Evolutionary conservation across 2,113 vertebrate genomes (phyloP).

Genomic region (Crotalus horridus): DNA sequence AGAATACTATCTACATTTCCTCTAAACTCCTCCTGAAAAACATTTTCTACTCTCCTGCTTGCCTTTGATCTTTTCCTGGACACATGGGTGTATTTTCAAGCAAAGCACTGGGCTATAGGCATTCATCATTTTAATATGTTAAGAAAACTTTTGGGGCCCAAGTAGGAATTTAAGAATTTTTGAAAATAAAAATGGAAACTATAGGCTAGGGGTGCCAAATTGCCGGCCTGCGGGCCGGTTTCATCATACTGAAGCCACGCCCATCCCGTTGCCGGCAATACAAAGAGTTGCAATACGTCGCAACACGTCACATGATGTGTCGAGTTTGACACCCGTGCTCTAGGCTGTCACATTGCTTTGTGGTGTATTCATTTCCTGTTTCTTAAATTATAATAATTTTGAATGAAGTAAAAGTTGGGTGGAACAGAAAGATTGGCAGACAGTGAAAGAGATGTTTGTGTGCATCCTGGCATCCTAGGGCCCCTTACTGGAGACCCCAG

Average conservation of each 20-base stretch:
- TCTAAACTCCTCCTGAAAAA: neutral
- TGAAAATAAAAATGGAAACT: neutral
- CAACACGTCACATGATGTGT: no score
- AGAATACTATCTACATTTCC: neutral
- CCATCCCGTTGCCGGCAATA: no score
- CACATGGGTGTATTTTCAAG: neutral
- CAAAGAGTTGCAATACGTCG: no score
- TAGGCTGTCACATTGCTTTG: neutral
- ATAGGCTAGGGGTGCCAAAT: neutral
- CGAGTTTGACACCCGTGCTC: no score
- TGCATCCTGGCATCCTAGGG: neutral
- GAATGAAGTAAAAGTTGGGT: neutral
- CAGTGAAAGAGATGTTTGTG: neutral
- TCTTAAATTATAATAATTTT: neutral
- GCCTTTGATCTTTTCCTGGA: neutral
- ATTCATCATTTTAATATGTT: neutral
- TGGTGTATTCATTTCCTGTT: neutral
- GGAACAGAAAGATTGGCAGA: neutral
- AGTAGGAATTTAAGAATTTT: neutral
- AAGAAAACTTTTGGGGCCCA: neutral
- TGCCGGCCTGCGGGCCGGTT: no score
- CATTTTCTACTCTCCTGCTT: neutral
- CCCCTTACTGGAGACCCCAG: neutral
- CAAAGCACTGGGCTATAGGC: neutral
- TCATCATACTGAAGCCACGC: no score